Evolutionary conservation across 2,113 vertebrate species (phyloP).

Genomic region (Gymnobelideus leadbeateri): DNA sequence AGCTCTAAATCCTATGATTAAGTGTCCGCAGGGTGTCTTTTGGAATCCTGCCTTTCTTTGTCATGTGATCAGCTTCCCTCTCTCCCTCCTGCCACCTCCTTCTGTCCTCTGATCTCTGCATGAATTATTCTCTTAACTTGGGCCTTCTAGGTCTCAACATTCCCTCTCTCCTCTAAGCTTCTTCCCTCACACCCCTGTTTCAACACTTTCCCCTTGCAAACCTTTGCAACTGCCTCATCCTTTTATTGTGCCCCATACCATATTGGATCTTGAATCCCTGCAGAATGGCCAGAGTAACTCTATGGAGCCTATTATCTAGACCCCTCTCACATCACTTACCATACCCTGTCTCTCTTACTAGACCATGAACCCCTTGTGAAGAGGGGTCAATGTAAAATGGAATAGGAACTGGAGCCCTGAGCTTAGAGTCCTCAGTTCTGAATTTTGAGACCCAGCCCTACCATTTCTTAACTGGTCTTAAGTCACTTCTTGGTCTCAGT

Average conservation of each 20-base stretch:
- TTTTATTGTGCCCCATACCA: not conserved
- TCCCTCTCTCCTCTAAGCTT: not conserved
- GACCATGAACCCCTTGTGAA: not conserved
- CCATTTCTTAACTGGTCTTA: not conserved
- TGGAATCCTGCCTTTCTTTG: slow-evolving; percentile 1
- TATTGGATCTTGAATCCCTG: not conserved
- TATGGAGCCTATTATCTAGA: not conserved
- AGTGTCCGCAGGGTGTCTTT: not conserved
- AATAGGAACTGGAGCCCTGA: not conserved
- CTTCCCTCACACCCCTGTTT: not conserved
- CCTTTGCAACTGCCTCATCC: not conserved
- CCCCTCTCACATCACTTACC: not conserved
- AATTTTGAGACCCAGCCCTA: not conserved
- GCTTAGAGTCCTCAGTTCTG: not conserved
- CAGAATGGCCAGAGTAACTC: not conserved
- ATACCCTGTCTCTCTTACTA: not conserved
- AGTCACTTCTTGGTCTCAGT: not conserved
- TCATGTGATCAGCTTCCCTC: not conserved
- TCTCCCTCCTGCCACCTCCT: not conserved
- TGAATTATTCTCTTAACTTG: not conserved
- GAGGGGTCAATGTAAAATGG: not conserved
- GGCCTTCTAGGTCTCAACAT: not conserved
- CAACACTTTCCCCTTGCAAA: not conserved
- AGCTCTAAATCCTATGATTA: not conserved
- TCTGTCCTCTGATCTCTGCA: not conserved